These are phyloP conservation scores for Hypercompe scribonia DNA, from an alignment of 2,888 invertebrate species.

Conservation along the genomic window DNA sequence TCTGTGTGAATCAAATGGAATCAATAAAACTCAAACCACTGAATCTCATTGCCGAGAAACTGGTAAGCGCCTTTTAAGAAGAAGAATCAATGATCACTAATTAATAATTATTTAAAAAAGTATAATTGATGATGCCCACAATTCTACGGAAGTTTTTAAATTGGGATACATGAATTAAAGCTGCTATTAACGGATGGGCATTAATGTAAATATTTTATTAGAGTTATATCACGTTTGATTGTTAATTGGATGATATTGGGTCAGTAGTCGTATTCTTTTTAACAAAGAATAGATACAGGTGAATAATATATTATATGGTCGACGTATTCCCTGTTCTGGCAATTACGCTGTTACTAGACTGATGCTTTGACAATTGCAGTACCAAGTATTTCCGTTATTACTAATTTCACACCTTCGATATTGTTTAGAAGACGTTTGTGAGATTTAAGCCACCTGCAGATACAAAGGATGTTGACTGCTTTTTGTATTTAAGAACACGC, in stretches of 20 bases:
- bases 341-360: neutral
- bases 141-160: neutral
- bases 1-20: neutral
- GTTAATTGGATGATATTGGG: neutral
- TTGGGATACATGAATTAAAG: neutral
- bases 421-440: constrained; percentile 55
- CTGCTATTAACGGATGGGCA: neutral
- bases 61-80: neutral
- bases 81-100: neutral
- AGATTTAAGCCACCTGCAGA: constrained; percentile 70
- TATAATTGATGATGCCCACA: neutral
- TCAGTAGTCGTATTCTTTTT: neutral
- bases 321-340: constrained; percentile 22
- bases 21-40: neutral
- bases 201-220: neutral
- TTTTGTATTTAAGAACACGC: constrained; percentile 60
- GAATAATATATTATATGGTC: constrained; percentile 15
- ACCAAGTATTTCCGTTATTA: constrained; percentile 55
- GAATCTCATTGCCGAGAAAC: neutral
- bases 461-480: constrained; percentile 65
- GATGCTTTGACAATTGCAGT: constrained; percentile 21
- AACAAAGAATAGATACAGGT: constrained; percentile 11
- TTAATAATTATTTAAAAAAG: neutral
- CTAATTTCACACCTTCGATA: constrained; percentile 70
- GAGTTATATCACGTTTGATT: neutral